Percentiles rank a stretch among this genome's conserved stretches.
These are phyloP conservation scores for Drosophila paranaensis DNA, from an alignment of 2,888 invertebrate species.

Conservation along the genomic window DNA sequence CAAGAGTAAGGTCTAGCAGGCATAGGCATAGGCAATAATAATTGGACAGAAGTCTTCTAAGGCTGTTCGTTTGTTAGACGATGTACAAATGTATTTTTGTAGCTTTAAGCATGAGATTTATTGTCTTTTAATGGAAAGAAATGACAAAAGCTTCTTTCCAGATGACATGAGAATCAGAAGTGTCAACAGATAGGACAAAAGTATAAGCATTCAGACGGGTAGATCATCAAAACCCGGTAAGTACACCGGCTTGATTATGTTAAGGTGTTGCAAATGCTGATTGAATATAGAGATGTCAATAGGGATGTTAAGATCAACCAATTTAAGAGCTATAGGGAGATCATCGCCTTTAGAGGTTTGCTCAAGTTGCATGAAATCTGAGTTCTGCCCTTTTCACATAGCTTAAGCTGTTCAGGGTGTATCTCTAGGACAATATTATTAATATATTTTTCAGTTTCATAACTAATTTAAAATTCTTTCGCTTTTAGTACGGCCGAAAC, in stretches of 20 bases:
- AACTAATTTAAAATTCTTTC: not conserved
- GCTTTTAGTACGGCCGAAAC: conserved; percentile 91
- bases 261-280: not conserved
- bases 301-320: not conserved
- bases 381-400: not conserved
- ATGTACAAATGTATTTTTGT: not conserved
- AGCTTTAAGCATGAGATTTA: conserved; percentile 6
- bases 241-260: conserved; percentile 4
- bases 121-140: conserved; percentile 9
- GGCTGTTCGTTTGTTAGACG: not conserved
- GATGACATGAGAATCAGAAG: conserved; percentile 8
- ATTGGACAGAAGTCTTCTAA: not conserved
- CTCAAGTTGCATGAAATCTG: not conserved
- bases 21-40: too few relatives aligned
- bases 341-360: not conserved
- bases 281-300: not conserved
- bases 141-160: conserved; percentile 10
- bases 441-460: not conserved
- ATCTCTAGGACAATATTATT: not conserved
- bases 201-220: conserved; percentile 4
- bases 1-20: too few relatives aligned
- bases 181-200: not conserved
- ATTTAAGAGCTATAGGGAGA: not conserved
- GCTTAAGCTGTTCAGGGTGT: not conserved
- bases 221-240: conserved; percentile 9